A percentile compares a stretch with the other conserved stretches of the same genome.
These are phyloP conservation scores for Lophius piscatorius DNA, from an alignment of 2,113 vertebrate genomes.

Conservation along the genomic window DNA sequence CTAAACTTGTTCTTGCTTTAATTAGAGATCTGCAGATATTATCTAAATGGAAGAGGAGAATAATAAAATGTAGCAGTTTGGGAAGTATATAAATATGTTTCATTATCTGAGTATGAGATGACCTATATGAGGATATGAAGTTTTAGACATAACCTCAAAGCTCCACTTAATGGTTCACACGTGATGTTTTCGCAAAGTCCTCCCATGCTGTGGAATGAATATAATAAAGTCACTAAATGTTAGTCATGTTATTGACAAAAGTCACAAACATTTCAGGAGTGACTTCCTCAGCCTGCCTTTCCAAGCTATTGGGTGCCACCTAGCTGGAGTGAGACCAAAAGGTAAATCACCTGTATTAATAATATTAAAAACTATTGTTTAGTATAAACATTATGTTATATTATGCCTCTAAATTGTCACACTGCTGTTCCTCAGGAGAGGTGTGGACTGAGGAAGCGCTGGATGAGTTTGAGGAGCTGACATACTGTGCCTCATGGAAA, in stretches of 20 bases:
- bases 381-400: neutral
- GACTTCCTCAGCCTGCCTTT: slow-evolving; percentile 95
- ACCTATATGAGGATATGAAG: too few species aligned
- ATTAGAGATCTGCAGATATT: too few species aligned
- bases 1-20: too few species aligned
- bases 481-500: slow-evolving; percentile 85
- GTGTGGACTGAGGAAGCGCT: slow-evolving; percentile 84
- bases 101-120: too few species aligned
- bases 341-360: slow-evolving; percentile 72
- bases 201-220: too few species aligned
- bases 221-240: neutral
- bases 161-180: too few species aligned
- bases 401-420: too few species aligned
- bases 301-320: slow-evolving; percentile 92
- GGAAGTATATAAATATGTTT: too few species aligned
- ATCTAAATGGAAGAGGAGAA: too few species aligned
- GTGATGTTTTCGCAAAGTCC: too few species aligned
- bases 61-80: too few species aligned
- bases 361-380: neutral
- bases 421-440: slow-evolving; percentile 65
- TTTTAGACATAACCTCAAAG: too few species aligned
- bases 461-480: slow-evolving; percentile 85
- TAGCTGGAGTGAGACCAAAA: slow-evolving; percentile 82
- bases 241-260: slow-evolving; percentile 29
- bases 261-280: slow-evolving; percentile 80